Evolutionary conservation across 2,797 vertebrate species (phyloP).

Genomic region (Anas bahamensis): DNA sequence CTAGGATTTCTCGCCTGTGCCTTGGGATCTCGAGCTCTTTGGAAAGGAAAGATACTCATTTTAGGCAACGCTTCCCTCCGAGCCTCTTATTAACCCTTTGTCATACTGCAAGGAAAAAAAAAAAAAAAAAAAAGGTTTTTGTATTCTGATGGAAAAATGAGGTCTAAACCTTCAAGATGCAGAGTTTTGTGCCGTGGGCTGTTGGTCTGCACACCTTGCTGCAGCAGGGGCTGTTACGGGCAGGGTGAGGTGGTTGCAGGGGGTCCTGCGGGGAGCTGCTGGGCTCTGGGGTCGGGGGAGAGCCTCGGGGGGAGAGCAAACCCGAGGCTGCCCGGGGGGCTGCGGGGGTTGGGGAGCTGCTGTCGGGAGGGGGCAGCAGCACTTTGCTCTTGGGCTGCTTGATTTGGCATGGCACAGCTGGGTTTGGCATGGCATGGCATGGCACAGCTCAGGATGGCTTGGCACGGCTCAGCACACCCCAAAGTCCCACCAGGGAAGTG

Average conservation of each 20-base stretch:
- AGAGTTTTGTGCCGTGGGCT: accelerated
- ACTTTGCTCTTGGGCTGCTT: neutral
- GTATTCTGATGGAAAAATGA: neutral
- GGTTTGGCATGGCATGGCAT: neutral
- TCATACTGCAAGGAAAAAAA: neutral
- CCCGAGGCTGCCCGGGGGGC: no score
- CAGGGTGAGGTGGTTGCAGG: neutral
- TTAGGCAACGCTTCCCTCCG: neutral
- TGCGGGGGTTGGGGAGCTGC: neutral
- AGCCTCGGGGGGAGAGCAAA: no score
- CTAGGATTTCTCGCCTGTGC: neutral
- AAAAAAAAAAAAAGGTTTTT: neutral
- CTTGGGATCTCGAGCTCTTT: neutral
- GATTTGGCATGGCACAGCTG: neutral
- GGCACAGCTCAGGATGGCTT: neutral
- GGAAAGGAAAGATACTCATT: neutral
- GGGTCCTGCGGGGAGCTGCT: accelerated
- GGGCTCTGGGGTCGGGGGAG: neutral
- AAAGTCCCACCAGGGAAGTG: accelerated
- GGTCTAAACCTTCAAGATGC: neutral
- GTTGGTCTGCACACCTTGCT: accelerated
- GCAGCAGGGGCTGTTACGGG: neutral
- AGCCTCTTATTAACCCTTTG: neutral
- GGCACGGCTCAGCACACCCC: no score
- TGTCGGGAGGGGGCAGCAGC: slow-evolving; percentile 74